Evolutionary conservation across 2,797 vertebrate genomes (phyloP), one percentile per base, ranked within the genome.

Genomic region (Sebastes alutus): DNA sequence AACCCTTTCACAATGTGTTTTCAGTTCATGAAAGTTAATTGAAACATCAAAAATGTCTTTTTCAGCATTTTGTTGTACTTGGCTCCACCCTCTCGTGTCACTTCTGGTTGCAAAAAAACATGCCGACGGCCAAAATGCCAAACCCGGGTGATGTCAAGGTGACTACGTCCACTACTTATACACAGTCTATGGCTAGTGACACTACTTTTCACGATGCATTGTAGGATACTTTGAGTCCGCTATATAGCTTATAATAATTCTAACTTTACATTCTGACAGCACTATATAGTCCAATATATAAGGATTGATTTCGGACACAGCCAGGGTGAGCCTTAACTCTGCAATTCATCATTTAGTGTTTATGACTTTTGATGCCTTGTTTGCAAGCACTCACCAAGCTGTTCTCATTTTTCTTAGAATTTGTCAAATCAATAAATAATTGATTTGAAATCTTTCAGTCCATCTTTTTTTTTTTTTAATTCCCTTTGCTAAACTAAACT

Each of bases 61-160:
- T 46, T 18, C 14, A 46, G 38, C 14, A 0, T 46, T 46, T 0
- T 0, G 38, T 46, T 46, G 38, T 6, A 46, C 38, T 18, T 46
- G 0, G 38, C 38, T 46, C 14, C 38, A 16, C 14, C 38, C 38
- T 16, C 14, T 46, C 2, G 14, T 46, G 32, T 33, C 32, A 27
- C 33, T 35, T 35, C 33, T 35, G 33, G 33, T 35, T 35, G 33
- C 33, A 35, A 35, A 35, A 35, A 10, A 35, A 10, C 10, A 35
- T 35, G 33, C 4, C 13, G 35, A 42, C 13, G 38, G 0, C 13
- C 38, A 42, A 42, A 42, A 42, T 42, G 13, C 13, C 38, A 14
- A 32, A 32, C 32, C 8, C 32, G 32, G 8, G 32, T 30, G 29
- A 38, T 38, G 35, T 38, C 35, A 38, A 0, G 38, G 38, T 42